Evolutionary conservation across 2,113 vertebrate genomes (phyloP).

Genomic region (Clupea harengus): DNA sequence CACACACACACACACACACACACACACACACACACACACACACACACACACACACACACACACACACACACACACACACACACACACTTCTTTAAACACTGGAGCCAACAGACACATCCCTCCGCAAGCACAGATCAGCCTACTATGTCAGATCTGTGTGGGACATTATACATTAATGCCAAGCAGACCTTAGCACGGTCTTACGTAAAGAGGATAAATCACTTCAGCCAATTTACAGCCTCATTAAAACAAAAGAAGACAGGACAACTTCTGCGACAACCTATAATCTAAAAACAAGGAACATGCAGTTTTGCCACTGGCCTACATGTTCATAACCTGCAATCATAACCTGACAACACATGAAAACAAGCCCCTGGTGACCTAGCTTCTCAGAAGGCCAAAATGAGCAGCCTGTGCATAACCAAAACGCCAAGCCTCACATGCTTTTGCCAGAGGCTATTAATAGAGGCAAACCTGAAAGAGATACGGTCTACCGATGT

Average conservation of each 20-base stretch:
- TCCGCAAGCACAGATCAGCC: background rate
- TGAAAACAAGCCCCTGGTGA: background rate
- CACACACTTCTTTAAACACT: background rate
- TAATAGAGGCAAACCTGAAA: conserved; percentile 53
- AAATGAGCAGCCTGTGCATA: conserved; percentile 42
- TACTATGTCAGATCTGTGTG: background rate
- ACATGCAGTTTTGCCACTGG: background rate
- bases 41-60: background rate
- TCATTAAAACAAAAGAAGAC: background rate
- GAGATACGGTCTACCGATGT: conserved; percentile 22
- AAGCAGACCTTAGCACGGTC: background rate
- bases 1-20: conserved; percentile 3
- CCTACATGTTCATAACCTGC: background rate
- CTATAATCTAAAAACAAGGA: background rate
- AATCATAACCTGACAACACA: background rate
- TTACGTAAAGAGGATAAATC: background rate
- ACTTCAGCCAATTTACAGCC: background rate
- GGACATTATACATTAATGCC: too few relatives aligned
- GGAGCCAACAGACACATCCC: background rate
- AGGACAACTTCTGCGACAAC: background rate
- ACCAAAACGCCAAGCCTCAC: conserved; percentile 15
- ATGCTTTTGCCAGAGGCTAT: conserved; percentile 47
- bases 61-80: conserved; percentile 5
- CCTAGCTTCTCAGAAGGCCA: background rate
- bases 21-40: background rate